Conservation (phyloP, 1,140 invertebrate genomes). For the Heliconius hermathena region DNA sequence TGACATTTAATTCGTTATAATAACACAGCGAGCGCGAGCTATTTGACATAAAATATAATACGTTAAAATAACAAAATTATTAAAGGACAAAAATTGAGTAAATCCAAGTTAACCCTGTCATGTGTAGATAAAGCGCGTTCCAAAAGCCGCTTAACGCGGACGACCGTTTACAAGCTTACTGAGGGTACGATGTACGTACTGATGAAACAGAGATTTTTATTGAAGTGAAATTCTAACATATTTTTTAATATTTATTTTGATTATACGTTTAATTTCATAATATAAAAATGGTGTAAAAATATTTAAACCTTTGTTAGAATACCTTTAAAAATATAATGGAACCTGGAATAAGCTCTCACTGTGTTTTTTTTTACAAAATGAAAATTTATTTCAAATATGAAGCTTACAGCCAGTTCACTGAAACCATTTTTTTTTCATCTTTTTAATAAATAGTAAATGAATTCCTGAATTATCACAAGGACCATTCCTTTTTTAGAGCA, state of each 20-base stretch:
- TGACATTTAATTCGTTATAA: too few relatives aligned
- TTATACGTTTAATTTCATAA: background rate
- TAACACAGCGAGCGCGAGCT: too few relatives aligned
- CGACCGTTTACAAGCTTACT: background rate
- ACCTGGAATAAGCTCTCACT: too few relatives aligned
- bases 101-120: background rate
- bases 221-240: background rate
- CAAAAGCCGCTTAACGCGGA: background rate
- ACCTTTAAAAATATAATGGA: background rate
- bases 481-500: too few relatives aligned
- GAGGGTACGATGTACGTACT: background rate
- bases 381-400: too few relatives aligned
- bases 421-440: too few relatives aligned
- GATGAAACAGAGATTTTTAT: conserved; percentile 3
- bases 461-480: too few relatives aligned
- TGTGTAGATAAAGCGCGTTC: background rate
- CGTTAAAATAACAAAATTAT: background rate
- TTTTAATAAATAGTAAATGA: too few relatives aligned
- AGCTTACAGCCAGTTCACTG: too few relatives aligned
- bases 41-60: background rate
- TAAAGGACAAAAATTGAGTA: background rate
- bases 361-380: too few relatives aligned
- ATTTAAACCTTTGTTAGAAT: too few relatives aligned
- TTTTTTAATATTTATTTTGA: background rate
- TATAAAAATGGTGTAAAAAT: background rate